Evolutionary conservation across 2,797 vertebrate species (phyloP), one percentile per base, ranked within the genome.

Genomic region (Hephaestus fuliginosus): DNA sequence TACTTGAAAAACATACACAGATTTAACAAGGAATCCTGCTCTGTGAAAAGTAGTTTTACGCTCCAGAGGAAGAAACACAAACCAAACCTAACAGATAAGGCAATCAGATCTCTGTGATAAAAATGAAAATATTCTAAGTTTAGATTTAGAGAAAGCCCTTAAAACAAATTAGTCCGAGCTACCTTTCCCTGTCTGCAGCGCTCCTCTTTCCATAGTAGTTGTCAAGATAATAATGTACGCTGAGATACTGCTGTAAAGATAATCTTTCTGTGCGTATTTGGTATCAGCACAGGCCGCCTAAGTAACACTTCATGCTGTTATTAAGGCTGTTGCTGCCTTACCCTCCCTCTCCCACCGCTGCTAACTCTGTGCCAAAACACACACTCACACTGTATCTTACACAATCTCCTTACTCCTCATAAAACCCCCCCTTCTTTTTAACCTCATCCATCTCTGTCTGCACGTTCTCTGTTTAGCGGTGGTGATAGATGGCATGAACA

Each of bases 401-500:
- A 14, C 73, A 75, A 33, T 69, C 13, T 63, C 61, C 48, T 11
- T 48, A 4, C n/a, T 84, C 11, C 60, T 83, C 51, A 36, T 10
- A 52, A 63, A 43, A 69, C 22, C 56, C 52, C 33, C 53, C 44
- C 68, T 55, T 3, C 30, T 72, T 69, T 76, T 68, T 73, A 12
- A 36, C 60, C 75, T 78, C 70, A 76, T 81, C 70, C 64, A 57
- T 85, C 60, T 82, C 30, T 85, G 46, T 86, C 64, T 86, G 33
- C 43, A 22, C 71, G 14, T 81, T 65, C 49, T 80, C 61, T 80
- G 25, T 87, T 51, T 46, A 96, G 95, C 10, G 15, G 9, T 95
- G 88, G 78, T 87, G 62, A 69, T 91, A 70, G 88, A 94, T 7
- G 96, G 96, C 18, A 78, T 79, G 52, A 99, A 99, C 81, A 73